These are phyloP conservation scores for Regulus satrapa DNA, from an alignment of 2,113 vertebrate species.

Conservation along the genomic window DNA sequence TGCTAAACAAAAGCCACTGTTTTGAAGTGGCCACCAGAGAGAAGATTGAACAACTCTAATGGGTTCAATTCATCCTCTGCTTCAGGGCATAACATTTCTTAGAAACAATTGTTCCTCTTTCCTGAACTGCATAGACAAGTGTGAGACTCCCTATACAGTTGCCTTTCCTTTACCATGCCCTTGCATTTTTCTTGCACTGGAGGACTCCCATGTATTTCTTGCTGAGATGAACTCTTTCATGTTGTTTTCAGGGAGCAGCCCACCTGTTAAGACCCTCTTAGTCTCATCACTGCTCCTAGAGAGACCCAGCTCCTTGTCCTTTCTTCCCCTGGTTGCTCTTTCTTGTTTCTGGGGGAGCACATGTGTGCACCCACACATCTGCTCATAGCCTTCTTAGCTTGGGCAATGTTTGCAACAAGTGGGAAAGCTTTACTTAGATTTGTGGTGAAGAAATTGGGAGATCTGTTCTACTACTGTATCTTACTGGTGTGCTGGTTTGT, in stretches of 20 bases:
- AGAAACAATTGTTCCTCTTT: neutral
- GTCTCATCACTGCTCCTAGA: neutral
- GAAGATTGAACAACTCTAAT: neutral
- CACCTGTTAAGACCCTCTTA: neutral
- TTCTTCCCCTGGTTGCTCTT: neutral
- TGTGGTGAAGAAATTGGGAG: neutral
- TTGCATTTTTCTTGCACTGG: neutral
- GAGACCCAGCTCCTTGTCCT: neutral
- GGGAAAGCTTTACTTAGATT: neutral
- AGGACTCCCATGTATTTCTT: neutral
- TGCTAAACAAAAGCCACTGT: neutral
- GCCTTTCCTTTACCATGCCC: neutral
- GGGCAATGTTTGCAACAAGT: neutral
- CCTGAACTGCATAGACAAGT: neutral
- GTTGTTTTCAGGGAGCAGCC: neutral
- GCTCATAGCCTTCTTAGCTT: neutral
- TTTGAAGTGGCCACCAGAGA: conserved; percentile 20
- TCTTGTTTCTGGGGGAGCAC: neutral
- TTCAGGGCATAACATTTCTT: conserved; percentile 35
- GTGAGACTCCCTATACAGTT: neutral
- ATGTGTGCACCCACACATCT: neutral
- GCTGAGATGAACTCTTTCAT: neutral
- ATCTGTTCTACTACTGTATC: neutral
- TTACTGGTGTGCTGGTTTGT: neutral
- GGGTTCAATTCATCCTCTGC: conserved; percentile 13